Evolutionary conservation across 2,797 vertebrate genomes (phyloP).

Genomic region (Naso thynnoides): DNA sequence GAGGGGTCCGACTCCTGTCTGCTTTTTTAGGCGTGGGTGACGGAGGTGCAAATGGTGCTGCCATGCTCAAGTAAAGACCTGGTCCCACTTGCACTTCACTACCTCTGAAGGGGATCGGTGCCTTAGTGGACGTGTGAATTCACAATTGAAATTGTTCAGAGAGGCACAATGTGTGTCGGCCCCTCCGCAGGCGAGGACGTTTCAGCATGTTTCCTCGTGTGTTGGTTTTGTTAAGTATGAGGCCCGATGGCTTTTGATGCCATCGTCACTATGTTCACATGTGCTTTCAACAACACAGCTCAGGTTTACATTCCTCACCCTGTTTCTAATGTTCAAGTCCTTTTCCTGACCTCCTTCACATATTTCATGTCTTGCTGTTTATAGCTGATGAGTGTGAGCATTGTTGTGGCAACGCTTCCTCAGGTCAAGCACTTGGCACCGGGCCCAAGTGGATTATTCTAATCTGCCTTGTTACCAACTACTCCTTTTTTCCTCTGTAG

Average conservation of each 20-base stretch:
- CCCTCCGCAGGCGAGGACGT: slow-evolving; percentile 17
- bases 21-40: slow-evolving; percentile 23
- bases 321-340: slow-evolving; percentile 65
- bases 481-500: slow-evolving; percentile 51
- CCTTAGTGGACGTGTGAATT: slow-evolving; percentile 4
- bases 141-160: not conserved
- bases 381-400: slow-evolving; percentile 67
- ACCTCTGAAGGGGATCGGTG: slow-evolving; percentile 6
- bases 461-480: slow-evolving; percentile 59
- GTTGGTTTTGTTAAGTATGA: slow-evolving; percentile 12
- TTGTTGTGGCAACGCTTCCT: slow-evolving; percentile 75
- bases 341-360: slow-evolving; percentile 66
- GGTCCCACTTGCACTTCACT: not conserved
- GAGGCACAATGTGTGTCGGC: slow-evolving; percentile 11
- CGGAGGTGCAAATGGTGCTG: not conserved
- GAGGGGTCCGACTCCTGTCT: slow-evolving; percentile 38
- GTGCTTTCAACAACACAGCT: slow-evolving; percentile 54
- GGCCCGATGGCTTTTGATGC: slow-evolving; percentile 23
- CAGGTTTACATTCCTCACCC: slow-evolving; percentile 74
- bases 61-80: not conserved
- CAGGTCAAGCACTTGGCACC: slow-evolving; percentile 65
- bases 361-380: slow-evolving; percentile 75
- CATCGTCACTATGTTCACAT: slow-evolving; percentile 42
- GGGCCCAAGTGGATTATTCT: slow-evolving; percentile 64
- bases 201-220: slow-evolving; percentile 3